Evolutionary conservation across 2,113 vertebrate species (phyloP), one percentile per base, ranked within the genome.

Genomic region (Clarias batrachus): DNA sequence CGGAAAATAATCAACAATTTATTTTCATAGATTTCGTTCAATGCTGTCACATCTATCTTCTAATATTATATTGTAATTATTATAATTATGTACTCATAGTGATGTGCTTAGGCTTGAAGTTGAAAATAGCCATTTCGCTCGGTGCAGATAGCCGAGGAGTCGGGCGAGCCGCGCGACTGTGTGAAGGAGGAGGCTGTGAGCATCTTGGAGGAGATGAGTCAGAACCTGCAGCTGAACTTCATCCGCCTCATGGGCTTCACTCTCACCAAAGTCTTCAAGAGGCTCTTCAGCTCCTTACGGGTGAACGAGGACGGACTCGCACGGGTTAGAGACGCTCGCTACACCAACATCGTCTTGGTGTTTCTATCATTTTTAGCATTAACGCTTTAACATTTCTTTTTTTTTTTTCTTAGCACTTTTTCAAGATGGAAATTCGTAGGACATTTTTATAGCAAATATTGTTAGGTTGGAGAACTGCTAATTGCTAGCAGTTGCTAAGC

Each of bases 221-320:
- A 99, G 85, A 96, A 96, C 82, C 94, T 99, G 89, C 96, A 96
- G 30, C 89, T 99, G 90, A 93, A 96, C 82, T 92, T 95, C 77
- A 93, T 99, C 86, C 94, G 97, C 30, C 94, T 99, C 92, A 95
- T 99, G 93, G 96, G 92, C 62, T 98, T 96, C 92, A 92, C 91
- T 7, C 30, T 98, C 59, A 97, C 91, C 89, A 99, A 99, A 92
- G 93, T 98, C 91, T 95, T 99, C 90, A 99, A 98, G 90, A 94
- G 94, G 0, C 92, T 99, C 88, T 99, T 97, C 94, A 96, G 93
- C 19, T 94, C 94, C 87, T 94, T 99, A 90, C 93, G 92, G 76
- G 95, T 99, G 87, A 99, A 99, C 91, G 96, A 97, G 93, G 97
- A 99, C 25, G 97, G 97, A 85, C 96, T 99, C 86, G 94, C 96